Percentiles rank a stretch among this genome's conserved stretches.
Evolutionary conservation across 1,140 invertebrate genomes (phyloP).

Genomic region (Panulirus ornatus): DNA sequence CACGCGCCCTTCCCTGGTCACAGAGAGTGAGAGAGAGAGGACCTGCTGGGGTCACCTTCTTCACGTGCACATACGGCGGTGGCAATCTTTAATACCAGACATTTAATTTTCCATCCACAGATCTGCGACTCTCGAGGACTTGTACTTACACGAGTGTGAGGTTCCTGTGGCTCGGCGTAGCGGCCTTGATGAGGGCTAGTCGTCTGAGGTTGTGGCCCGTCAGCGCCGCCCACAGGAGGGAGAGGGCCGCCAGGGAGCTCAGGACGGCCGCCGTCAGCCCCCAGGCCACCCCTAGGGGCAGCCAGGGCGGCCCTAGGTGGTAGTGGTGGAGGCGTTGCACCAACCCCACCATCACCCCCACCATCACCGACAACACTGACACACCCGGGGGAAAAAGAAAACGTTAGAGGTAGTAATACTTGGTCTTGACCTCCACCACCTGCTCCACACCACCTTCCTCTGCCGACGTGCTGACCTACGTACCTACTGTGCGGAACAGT

Average conservation of each 20-base stretch:
- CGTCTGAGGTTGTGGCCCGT: slow-evolving; percentile 13
- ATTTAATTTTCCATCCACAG: no score
- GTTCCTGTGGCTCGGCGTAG: slow-evolving; percentile 7
- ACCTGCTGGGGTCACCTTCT: no score
- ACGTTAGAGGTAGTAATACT: no score
- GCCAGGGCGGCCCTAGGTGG: not conserved
- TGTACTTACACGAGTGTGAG: slow-evolving; percentile 22
- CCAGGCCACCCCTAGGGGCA: slow-evolving; percentile 26
- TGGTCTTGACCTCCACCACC: no score
- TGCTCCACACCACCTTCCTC: no score
- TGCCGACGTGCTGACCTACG: no score
- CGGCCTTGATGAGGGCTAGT: not conserved
- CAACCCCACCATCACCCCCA: slow-evolving; percentile 20
- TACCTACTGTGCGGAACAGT: no score
- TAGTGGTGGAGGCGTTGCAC: not conserved
- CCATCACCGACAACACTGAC: slow-evolving; percentile 1
- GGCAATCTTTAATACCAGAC: no score
- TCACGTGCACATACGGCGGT: no score
- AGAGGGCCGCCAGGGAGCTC: not conserved
- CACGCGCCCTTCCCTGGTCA: not conserved
- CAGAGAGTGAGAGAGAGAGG: not conserved
- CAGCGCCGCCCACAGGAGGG: slow-evolving; percentile 3
- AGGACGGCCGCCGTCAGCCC: not conserved
- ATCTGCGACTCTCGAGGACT: no score
- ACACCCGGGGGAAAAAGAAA: not conserved